These are phyloP conservation scores for Listrodromus nycthemerus DNA, from an alignment of 2,888 invertebrate genomes.

Conservation along the genomic window DNA sequence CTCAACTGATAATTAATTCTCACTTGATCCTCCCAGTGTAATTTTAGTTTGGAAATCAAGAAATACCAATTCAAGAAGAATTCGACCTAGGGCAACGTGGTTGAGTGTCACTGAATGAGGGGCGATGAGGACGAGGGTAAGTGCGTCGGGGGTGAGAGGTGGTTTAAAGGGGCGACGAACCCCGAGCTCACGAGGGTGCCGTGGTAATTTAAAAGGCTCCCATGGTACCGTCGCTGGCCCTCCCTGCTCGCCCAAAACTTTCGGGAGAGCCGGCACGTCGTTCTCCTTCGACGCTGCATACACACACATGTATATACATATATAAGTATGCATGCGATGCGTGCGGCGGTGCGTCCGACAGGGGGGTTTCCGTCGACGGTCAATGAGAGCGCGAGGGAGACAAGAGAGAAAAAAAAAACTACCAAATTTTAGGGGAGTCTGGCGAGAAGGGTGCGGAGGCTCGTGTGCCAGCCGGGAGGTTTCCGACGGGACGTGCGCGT, in stretches of 20 bases:
- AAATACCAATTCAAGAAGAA: too few relatives aligned
- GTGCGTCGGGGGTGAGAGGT: conserved; percentile 55
- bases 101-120: conserved; percentile 63
- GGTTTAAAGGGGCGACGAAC: conserved; percentile 81
- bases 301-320: too few relatives aligned
- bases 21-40: too few relatives aligned
- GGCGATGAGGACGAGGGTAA: conserved; percentile 39
- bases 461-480: conserved; percentile 59
- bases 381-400: conserved; percentile 16
- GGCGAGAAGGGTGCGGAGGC: conserved; percentile 61
- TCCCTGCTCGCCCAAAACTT: conserved; percentile 56
- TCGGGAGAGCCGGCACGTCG: conserved; percentile 13
- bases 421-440: conserved; percentile 57
- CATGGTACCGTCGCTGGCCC: conserved; percentile 75
- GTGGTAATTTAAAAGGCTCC: conserved; percentile 85
- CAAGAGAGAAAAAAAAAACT: conserved; percentile 45
- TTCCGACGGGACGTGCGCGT: conserved; percentile 30
- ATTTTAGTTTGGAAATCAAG: too few relatives aligned
- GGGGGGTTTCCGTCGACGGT: conserved; percentile 18
- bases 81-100: conserved; percentile 65
- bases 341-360: conserved; percentile 18
- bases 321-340: conserved; percentile 32
- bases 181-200: conserved; percentile 65
- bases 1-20: too few relatives aligned
- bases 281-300: conserved; percentile 32